phyloP scores from a whole-genome alignment of 2,797 vertebrate species.

The Pipistrellus nathusii region DNA sequence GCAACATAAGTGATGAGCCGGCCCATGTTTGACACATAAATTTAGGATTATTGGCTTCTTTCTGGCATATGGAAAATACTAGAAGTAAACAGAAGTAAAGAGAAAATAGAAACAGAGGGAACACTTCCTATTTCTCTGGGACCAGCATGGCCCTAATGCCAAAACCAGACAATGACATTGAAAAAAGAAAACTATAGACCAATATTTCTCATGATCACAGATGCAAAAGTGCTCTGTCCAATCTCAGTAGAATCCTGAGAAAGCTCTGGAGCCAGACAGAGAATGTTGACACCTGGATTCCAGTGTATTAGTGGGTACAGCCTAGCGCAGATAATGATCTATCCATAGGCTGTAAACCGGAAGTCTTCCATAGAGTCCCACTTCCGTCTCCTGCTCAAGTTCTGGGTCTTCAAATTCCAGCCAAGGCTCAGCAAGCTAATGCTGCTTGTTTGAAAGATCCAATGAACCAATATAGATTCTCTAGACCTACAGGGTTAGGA shows the following conservation, averaged over 20 bases:
- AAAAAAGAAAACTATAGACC: not conserved
- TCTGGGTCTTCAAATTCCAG: not conserved
- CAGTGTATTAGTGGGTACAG: not conserved
- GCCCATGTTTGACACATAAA: not conserved
- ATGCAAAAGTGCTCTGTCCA: not conserved
- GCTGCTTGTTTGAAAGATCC: not conserved
- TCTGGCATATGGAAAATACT: not conserved
- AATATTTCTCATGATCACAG: not conserved
- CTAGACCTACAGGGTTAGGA: not conserved
- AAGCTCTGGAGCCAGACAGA: not conserved
- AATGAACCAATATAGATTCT: not conserved
- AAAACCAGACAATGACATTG: constrained; percentile 18
- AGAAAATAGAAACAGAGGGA: not conserved
- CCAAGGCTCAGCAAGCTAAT: not conserved
- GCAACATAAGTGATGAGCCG: not conserved
- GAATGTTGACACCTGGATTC: not conserved
- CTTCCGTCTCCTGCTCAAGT: not conserved
- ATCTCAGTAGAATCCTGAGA: not conserved
- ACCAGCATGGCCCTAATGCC: not conserved
- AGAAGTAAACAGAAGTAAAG: not conserved
- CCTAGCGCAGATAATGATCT: not conserved
- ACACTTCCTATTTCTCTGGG: not conserved
- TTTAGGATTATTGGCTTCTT: constrained; percentile 47
- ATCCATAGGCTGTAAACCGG: not conserved
- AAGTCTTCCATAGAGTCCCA: not conserved